Conservation (phyloP, 1,140 invertebrate genomes). For the Pachyrhynchus sulphureomaculatus region DNA sequence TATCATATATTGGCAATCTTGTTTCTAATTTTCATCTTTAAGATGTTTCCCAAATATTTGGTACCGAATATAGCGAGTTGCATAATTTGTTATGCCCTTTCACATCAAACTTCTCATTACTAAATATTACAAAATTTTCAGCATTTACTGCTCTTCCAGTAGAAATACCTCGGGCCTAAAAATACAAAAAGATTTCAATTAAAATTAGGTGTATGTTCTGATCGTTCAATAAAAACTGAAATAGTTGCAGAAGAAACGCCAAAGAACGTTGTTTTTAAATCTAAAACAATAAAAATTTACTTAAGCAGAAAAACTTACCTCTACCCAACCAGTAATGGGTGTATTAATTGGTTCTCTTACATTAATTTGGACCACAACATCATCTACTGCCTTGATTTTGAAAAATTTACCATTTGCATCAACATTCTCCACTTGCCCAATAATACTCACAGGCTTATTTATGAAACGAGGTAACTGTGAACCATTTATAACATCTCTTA, state of each 20-base stretch:
- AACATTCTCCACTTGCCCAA: constrained; percentile 7
- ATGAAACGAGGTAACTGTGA: constrained; percentile 22
- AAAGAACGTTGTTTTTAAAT: too few species aligned
- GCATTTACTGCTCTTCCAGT: constrained; percentile 18
- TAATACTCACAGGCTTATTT: constrained; percentile 17
- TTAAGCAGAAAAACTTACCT: constrained; percentile 10
- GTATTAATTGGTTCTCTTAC: constrained; percentile 12
- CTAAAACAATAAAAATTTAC: too few species aligned
- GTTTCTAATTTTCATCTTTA: too few species aligned
- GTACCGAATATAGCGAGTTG: constrained; percentile 21
- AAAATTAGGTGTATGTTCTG: not conserved
- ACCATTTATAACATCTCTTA: constrained; percentile 21
- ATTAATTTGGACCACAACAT: constrained; percentile 15
- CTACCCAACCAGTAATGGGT: constrained; percentile 14
- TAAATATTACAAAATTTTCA: constrained; percentile 21
- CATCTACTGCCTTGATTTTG: constrained; percentile 14
- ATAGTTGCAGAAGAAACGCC: not conserved
- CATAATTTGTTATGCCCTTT: constrained; percentile 21
- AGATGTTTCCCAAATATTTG: constrained; percentile 7
- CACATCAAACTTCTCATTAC: constrained; percentile 24
- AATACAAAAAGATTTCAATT: not conserved
- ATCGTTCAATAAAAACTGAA: not conserved
- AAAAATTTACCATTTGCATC: constrained; percentile 12
- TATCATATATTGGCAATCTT: too few species aligned
- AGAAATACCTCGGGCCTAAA: constrained; percentile 23